Base-by-base conservation (phyloP, 1,140 invertebrate genomes). In the Eciton burchellii region DNA sequence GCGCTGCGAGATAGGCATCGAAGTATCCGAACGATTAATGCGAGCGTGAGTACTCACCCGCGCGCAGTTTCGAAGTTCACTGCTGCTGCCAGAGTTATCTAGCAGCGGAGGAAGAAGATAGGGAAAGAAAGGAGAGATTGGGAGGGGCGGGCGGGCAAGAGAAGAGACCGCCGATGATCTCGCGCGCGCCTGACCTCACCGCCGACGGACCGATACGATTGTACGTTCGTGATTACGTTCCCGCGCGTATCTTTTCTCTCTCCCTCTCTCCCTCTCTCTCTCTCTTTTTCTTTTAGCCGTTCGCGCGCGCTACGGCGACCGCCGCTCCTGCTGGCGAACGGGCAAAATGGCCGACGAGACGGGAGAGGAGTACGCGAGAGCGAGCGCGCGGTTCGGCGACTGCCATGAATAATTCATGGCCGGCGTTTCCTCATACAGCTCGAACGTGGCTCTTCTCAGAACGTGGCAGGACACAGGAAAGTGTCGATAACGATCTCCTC, bases 401-500 rank as follows among this genome's bases (percentile, higher is more conserved):
- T 89, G n/a, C 84, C 83, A 91, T 93, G 93, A 93, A 94, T 94
- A 82, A 94, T 94, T 93, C 93, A 94, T 94, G 92, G 85, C 89
- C 90, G 88, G 76, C 89, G 89, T 94, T 94, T 94, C 93, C 92
- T 93, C 92, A 92, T 92, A 92, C 91, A 90, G 86, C 90, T 90
- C 87, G 90, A 90, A 91, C 62, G 74, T 76, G 91, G 88, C 88
- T 92, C 92, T 94, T 93, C 92, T 93, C 87, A 92, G 92, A 93
- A 94, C 91, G 90, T 92, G 89, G 91, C 91, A 93, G 93, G 92
- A 93, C 93, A 92, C 93, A 93, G 92, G 93, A 93, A 93, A 93
- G 92, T 90, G 68, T 73, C 82, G 93, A 93, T 93, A 93, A 92
- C 87, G 87, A 93, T 93, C 92, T 90, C 65, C 66, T 82, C 76